Percentiles rank a stretch among this genome's conserved stretches.
phyloP scores from a whole-genome alignment of 2,797 vertebrate species.

The Myotis myotis region DNA sequence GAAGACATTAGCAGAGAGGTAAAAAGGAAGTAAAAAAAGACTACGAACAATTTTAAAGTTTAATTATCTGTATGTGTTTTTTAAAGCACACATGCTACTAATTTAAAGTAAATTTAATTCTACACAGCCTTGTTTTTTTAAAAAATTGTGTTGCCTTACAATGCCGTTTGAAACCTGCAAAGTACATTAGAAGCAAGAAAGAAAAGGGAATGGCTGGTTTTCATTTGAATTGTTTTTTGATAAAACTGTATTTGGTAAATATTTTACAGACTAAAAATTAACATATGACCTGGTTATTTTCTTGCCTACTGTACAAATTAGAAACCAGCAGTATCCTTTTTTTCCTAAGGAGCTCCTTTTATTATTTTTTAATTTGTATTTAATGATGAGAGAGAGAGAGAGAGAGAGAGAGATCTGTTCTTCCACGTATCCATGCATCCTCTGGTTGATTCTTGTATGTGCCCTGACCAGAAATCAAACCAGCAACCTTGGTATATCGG shows the following conservation, averaged over 20 bases:
- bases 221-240: constrained; percentile 28
- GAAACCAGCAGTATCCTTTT: neutral
- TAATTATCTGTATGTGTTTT: neutral
- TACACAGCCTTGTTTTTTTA: neutral
- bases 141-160: neutral
- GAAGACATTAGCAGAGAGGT: neutral
- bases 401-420: neutral
- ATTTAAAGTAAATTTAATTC: neutral
- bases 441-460: neutral
- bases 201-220: neutral
- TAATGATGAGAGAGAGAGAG: neutral
- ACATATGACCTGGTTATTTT: neutral
- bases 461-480: neutral
- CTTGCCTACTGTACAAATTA: neutral
- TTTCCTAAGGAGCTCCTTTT: neutral
- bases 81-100: neutral
- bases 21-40: neutral
- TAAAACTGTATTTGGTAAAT: constrained; percentile 20
- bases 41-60: neutral
- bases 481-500: neutral
- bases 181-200: constrained; percentile 31
- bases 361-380: neutral
- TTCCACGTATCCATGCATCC: neutral
- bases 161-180: neutral
- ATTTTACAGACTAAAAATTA: constrained; percentile 26